A percentile compares a stretch with the other conserved stretches of the same genome.
Conservation (phyloP, 1,140 invertebrate species). For the Charaxes varanes region DNA sequence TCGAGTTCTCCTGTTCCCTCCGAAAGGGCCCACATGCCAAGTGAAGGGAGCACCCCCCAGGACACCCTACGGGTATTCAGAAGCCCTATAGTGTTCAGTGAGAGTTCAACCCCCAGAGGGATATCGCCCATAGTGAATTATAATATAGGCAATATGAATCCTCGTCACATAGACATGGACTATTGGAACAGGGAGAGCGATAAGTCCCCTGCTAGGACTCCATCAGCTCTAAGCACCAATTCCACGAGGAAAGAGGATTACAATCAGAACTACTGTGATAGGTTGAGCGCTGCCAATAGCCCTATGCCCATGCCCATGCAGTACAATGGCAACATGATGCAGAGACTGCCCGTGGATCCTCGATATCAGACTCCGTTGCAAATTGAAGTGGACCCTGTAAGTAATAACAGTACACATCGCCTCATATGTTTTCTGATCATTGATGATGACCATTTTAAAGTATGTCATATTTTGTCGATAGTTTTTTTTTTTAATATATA, state of each 20-base stretch:
- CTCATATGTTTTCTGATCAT: too few species aligned
- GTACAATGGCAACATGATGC: slow-evolving; percentile 54
- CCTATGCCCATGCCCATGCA: slow-evolving; percentile 45
- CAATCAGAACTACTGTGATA: slow-evolving; percentile 66
- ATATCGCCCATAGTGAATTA: slow-evolving; percentile 69
- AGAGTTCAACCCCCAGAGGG: slow-evolving; percentile 56
- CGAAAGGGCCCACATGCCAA: slow-evolving; percentile 22
- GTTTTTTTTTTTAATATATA: too few species aligned
- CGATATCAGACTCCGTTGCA: slow-evolving; percentile 74
- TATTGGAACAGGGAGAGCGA: slow-evolving; percentile 63
- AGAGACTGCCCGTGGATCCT: slow-evolving; percentile 38
- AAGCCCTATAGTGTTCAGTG: slow-evolving; percentile 63
- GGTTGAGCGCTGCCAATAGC: slow-evolving; percentile 48
- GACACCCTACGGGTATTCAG: slow-evolving; percentile 46
- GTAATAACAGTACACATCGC: slow-evolving; percentile 37
- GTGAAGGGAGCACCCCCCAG: slow-evolving; percentile 52
- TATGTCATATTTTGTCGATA: too few species aligned
- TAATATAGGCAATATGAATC: slow-evolving; percentile 72
- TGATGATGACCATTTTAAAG: too few species aligned
- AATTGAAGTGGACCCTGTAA: slow-evolving; percentile 81
- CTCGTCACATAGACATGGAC: slow-evolving; percentile 68
- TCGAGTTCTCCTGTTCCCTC: slow-evolving; percentile 43
- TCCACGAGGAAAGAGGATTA: slow-evolving; percentile 56
- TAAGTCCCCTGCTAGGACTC: slow-evolving; percentile 45
- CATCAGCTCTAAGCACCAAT: slow-evolving; percentile 46